Base-by-base conservation (phyloP, 2,113 vertebrate genomes). In the Neodontobutis hainanensis region DNA sequence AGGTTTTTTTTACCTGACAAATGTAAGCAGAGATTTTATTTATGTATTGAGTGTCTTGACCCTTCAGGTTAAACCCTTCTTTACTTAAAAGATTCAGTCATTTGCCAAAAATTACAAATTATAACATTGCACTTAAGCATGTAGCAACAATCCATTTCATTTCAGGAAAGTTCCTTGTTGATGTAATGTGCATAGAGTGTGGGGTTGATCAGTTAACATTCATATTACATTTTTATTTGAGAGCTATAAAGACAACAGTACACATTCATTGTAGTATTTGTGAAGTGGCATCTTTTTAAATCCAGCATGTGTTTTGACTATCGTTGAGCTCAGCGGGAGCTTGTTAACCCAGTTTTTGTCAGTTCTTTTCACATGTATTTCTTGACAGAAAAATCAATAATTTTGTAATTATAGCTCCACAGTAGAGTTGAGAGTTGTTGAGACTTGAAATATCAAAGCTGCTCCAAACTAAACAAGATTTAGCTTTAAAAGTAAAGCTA, bases 331-430 rank as follows among this genome's bases (percentile, higher is more conserved):
- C 44, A 46, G 5, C 12, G 12, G 55, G 58, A 70, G 58, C 51
- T 43, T 9, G 49, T 57, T 45, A 51, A 58, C 44, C 35, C 58
- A 43, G 34, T 38, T 16, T 51, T 57, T 58, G 32, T 61, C 11
- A 66, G 6, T 58, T 15, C n/a, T 80, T 46, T 44, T 16, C 11
- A 16, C 6, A 5, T 12, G 40, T 61, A n/a, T 59, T 61, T 6
- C 8, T 19, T 15, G 7, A 71, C 3, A 4, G 8, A 56, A 42
- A 68, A 70, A 52, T 65, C 36, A 11, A 16, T 9, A 35, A 15
- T 47, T 35, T 45, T 11, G 6, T 34, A 3, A 14, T 34, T 34
- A 5, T 2, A 34, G 19, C 9, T 32, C 11, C 44, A 46, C 38
- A 40, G 38, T 40, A 40, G 38, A 27, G 19, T 27, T 46, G 5